phyloP scores from a whole-genome alignment of 2,113 vertebrate genomes.

The Bubo blakistoni region DNA sequence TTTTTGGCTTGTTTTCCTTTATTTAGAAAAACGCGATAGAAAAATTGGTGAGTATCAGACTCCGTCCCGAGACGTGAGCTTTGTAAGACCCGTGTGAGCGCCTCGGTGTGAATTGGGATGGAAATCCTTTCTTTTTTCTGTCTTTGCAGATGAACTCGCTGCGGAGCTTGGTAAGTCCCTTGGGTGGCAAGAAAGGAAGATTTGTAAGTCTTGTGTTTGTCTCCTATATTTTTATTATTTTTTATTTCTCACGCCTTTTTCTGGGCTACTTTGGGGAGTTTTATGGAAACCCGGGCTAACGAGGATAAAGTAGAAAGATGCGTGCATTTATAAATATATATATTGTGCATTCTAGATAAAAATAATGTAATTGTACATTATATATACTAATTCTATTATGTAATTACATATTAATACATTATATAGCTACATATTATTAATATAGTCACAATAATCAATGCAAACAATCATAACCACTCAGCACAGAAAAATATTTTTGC shows the following conservation, averaged over 20 bases:
- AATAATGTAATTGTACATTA: too few relatives aligned
- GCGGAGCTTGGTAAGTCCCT: not conserved
- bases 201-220: not conserved
- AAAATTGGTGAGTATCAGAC: not conserved
- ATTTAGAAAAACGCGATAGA: not conserved
- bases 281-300: not conserved
- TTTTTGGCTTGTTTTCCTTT: not conserved
- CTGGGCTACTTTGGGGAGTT: not conserved
- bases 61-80: too few relatives aligned
- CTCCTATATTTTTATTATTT: too few relatives aligned
- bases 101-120: fast-evolving
- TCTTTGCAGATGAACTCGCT: not conserved
- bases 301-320: not conserved
- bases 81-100: fast-evolving
- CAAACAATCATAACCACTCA: not conserved
- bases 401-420: too few relatives aligned
- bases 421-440: not conserved
- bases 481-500: too few relatives aligned
- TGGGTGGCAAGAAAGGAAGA: fast-evolving
- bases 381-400: not conserved
- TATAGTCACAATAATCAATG: too few relatives aligned
- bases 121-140: not conserved
- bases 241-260: not conserved
- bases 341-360: not conserved
- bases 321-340: not conserved